Percentiles rank a stretch among this genome's conserved stretches.
phyloP scores from a whole-genome alignment of 1,140 invertebrate species.

The Limonius californicus region DNA sequence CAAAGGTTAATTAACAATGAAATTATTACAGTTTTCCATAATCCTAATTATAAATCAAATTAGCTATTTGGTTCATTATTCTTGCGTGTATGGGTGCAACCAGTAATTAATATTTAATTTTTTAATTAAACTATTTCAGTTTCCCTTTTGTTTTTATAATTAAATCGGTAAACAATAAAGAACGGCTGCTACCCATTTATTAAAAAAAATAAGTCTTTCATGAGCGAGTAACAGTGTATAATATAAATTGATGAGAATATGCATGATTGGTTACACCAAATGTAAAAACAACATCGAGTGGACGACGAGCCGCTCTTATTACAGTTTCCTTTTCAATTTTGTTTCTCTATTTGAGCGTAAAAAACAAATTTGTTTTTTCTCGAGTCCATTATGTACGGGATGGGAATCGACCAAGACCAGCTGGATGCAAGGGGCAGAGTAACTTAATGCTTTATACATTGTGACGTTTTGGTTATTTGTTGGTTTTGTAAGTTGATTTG shows the following conservation, averaged over 20 bases:
- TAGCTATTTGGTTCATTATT: too few relatives aligned
- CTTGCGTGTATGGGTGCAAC: too few relatives aligned
- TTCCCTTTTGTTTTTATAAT: not conserved
- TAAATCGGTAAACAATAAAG: not conserved
- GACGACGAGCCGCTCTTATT: conserved; percentile 33
- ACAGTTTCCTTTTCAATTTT: conserved; percentile 40
- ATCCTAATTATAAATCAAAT: too few relatives aligned
- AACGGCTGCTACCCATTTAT: not conserved
- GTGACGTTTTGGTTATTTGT: too few relatives aligned
- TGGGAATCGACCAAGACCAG: conserved; percentile 12
- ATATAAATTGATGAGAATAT: conserved; percentile 32
- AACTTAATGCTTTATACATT: not conserved
- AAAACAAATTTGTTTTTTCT: conserved; percentile 40
- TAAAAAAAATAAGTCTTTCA: not conserved
- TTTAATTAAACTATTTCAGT: not conserved
- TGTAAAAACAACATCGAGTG: conserved; percentile 32
- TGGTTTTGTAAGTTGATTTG: too few relatives aligned
- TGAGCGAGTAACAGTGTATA: conserved; percentile 3
- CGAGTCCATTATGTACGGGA: conserved; percentile 33
- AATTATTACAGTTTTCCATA: too few relatives aligned
- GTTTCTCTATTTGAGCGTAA: conserved; percentile 40
- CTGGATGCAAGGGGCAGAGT: not conserved
- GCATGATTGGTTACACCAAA: conserved; percentile 33
- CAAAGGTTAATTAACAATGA: too few relatives aligned
- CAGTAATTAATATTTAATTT: too few relatives aligned